Evolutionary conservation across 2,113 vertebrate species (phyloP), one percentile per base, ranked within the genome.

Genomic region (Melanocharis versteri): DNA sequence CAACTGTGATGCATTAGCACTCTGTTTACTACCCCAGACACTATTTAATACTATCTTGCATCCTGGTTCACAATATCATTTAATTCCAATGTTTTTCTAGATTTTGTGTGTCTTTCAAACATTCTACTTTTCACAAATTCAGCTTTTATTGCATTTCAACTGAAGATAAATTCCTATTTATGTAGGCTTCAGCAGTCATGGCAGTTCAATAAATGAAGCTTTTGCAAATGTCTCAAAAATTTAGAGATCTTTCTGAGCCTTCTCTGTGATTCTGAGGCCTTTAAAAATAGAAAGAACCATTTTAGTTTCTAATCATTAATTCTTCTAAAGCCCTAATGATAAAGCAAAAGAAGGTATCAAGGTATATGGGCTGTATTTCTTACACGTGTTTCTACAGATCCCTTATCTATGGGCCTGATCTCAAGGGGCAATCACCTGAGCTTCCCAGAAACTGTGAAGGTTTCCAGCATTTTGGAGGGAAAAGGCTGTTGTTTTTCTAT

Each of bases 181-280:
- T 39, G 11, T 11, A 3, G 30, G 39, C 50, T 84, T 72, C 73
- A 58, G 62, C 13, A 79, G 8, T 62, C 54, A 50, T 3, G 7
- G 18, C 16, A 73, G 56, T 47, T 70, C 62, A 90, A n/a, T 54
- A 94, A 72, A 83, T 6, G 18, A 93, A 76, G 39, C 9, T 87
- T 83, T 89, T 70, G 47, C 13, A 70, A 54, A 91, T 31, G 20
- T 30, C 37, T 76, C 21, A 51, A 54, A 95, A 91, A 45, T 95
- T 84, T 73, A 76, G 72, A 62, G 21, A 81, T 60, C 12, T 93
- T 94, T 33, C 69, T 95, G 93, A 95, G 87, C 80, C 53, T 87
- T 64, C 77, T 96, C 83, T 82, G 17, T 91, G 73, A 91, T 81
- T 81, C 92, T 76, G 62, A 56, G 35, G n/a, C 37, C 56, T 64